Conservation (phyloP, 1,140 invertebrate species). For the Musca domestica region DNA sequence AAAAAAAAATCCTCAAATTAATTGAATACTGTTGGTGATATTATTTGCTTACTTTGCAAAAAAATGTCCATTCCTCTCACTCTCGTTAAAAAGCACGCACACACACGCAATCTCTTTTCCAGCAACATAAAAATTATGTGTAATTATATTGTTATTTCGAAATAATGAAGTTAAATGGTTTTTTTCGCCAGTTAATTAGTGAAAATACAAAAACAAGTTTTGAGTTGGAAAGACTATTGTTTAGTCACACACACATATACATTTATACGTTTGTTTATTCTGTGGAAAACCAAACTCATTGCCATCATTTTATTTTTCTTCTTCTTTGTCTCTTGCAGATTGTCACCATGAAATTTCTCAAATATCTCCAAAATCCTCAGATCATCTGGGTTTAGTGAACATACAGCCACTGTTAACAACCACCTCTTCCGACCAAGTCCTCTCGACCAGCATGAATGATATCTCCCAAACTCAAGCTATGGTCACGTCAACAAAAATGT, state of each 20-base stretch:
- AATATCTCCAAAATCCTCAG: conserved; percentile 51
- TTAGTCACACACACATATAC: neutral
- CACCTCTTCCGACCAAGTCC: too few species aligned
- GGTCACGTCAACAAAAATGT: neutral
- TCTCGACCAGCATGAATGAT: conserved; percentile 24
- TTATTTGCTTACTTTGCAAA: too few species aligned
- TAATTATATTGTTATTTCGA: too few species aligned
- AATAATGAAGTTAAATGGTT: too few species aligned
- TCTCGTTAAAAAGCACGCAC: too few species aligned
- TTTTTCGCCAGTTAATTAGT: neutral
- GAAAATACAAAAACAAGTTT: conserved; percentile 3
- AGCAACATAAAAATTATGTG: too few species aligned
- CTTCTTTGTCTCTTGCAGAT: conserved; percentile 35
- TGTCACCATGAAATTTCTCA: conserved; percentile 47
- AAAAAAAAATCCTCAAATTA: too few species aligned
- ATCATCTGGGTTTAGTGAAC: conserved; percentile 16
- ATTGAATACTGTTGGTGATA: too few species aligned
- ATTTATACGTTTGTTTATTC: neutral
- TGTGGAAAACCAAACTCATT: neutral
- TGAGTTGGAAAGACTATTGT: neutral
- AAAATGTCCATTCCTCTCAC: too few species aligned
- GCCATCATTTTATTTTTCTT: conserved; percentile 1
- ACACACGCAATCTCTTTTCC: too few species aligned
- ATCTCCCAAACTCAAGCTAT: neutral
- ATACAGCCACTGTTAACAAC: conserved; percentile 11